phyloP scores from a whole-genome alignment of 2,797 vertebrate genomes.

The Echeneis naucrates region DNA sequence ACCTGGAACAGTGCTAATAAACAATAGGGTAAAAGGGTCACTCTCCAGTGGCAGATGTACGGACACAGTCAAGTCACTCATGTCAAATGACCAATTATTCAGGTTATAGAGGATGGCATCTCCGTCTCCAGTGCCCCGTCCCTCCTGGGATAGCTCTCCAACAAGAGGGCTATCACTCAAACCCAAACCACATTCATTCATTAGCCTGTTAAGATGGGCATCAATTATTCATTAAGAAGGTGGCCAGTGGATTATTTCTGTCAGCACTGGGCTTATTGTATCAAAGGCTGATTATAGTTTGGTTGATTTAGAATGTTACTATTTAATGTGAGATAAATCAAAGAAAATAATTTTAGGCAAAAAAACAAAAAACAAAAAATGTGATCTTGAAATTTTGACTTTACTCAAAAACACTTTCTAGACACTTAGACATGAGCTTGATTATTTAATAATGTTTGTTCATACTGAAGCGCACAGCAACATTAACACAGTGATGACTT shows the following conservation, averaged over 20 bases:
- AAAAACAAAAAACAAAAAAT: too few relatives aligned
- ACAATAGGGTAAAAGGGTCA: constrained; percentile 78
- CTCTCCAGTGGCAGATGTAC: constrained; percentile 64
- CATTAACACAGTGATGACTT: not conserved
- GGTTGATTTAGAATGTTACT: constrained; percentile 62
- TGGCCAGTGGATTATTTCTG: constrained; percentile 83
- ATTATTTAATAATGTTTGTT: constrained; percentile 13
- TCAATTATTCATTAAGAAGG: constrained; percentile 86
- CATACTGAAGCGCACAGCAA: not conserved
- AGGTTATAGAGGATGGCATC: constrained; percentile 85
- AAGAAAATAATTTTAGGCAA: constrained; percentile 1
- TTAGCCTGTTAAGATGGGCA: constrained; percentile 83
- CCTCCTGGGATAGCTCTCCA: constrained; percentile 83
- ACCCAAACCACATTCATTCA: constrained; percentile 85
- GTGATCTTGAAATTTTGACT: not conserved
- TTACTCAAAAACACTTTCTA: not conserved
- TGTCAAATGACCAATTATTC: constrained; percentile 88
- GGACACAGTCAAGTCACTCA: constrained; percentile 81
- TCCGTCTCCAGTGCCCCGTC: constrained; percentile 77
- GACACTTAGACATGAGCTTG: constrained; percentile 1
- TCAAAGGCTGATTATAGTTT: constrained; percentile 79
- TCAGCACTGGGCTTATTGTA: constrained; percentile 78
- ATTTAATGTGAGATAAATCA: constrained; percentile 46
- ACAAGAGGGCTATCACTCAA: constrained; percentile 84
- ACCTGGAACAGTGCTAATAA: constrained; percentile 79